Base-by-base conservation (phyloP, 2,113 vertebrate species). In the Micromys minutus region DNA sequence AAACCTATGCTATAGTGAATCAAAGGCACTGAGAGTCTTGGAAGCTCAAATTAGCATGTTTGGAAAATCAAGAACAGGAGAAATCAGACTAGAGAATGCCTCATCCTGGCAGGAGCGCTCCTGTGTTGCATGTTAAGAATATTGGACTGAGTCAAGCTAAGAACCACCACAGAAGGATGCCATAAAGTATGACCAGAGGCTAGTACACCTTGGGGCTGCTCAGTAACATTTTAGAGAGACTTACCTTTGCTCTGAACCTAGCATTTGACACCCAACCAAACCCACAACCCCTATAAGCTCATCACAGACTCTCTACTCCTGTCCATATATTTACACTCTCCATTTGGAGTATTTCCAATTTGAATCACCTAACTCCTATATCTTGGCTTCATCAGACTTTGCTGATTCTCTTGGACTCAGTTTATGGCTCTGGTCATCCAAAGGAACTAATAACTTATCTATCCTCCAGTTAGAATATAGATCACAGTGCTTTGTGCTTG, bases 401-500 rank as follows among this genome's bases (percentile, higher is more conserved):
- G n/a, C 13, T 17, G 26, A 55, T 87, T 67, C 39, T 89, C 74
- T 65, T 69, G 61, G 22, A 87, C 36, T 69, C 59, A 24, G 6
- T 79, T 83, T 75, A 76, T 93, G n/a, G 16, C 26, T 71, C 63
- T 87, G 71, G 19, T 69, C 31, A 42, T 50, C 47, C 47, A 50
- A 31, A 67, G 4, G 61, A 76, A 55, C 0, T 76, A 47, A 61
- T 76, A 47, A 69, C 2, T 36, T 67, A 67, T 55, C 50, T 50
- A 89, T 31, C 16, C 15, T 11, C 67, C 9, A 55, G 21, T 12
- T 26, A 74, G 36, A 83, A 87, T 83, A 6, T 77, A 74, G 81
- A 84, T 67, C 77, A 83, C 34, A 93, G 42, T 69, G 96, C 21
- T n/a, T n/a, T 2, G 69, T 57, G 29, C 10, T 75, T 79, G 47